These are phyloP conservation scores for Percina caprodes DNA, from an alignment of 2,113 vertebrate genomes.

Conservation along the genomic window DNA sequence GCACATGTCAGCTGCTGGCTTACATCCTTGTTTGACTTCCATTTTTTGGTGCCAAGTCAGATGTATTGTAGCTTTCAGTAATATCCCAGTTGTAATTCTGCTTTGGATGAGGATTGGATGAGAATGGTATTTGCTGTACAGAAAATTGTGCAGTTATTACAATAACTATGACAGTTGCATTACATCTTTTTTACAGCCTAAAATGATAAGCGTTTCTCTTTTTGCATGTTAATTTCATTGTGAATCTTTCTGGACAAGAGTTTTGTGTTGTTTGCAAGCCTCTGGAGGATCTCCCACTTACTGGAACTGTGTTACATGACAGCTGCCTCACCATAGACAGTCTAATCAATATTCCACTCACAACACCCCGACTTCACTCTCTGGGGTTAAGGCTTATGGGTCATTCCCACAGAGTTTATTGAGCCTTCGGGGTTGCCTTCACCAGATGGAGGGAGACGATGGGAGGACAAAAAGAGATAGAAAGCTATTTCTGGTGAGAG, in stretches of 20 bases:
- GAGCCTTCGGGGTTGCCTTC: constrained; percentile 21
- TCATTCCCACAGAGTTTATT: constrained; percentile 48
- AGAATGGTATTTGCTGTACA: neutral
- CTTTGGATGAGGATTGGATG: too few relatives aligned
- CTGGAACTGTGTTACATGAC: constrained; percentile 45
- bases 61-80: neutral
- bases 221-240: neutral
- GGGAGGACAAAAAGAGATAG: constrained; percentile 29
- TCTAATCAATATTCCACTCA: constrained; percentile 49
- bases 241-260: neutral
- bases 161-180: neutral
- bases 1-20: neutral
- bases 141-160: neutral
- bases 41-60: neutral
- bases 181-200: neutral
- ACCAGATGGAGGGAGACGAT: constrained; percentile 36
- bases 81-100: neutral
- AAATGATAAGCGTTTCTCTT: neutral
- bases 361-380: neutral
- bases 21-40: neutral
- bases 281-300: constrained; percentile 45
- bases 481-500: constrained; percentile 38
- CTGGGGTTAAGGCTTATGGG: constrained; percentile 35
- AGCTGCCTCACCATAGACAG: constrained; percentile 29
- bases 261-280: constrained; percentile 19